Conservation (phyloP, 2,888 invertebrate species). For the Yponomeuta malinellus region DNA sequence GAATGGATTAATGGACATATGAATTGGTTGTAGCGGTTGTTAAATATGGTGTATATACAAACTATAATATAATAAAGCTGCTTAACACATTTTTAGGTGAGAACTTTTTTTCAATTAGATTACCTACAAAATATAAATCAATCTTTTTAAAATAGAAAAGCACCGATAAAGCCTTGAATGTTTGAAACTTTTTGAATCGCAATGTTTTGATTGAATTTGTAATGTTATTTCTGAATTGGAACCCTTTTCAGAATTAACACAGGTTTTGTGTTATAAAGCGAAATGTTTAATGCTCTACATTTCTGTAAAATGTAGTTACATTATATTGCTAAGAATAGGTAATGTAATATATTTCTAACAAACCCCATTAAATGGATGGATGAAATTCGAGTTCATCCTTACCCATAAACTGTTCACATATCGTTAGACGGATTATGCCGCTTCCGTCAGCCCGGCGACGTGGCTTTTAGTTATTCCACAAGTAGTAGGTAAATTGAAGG, state of each 20-base stretch:
- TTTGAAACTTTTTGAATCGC: not conserved
- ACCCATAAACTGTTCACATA: not conserved
- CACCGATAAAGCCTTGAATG: not conserved
- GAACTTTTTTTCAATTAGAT: not conserved
- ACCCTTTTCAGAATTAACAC: not conserved
- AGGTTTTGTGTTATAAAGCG: not conserved
- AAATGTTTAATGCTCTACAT: not conserved
- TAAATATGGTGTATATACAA: too few species aligned
- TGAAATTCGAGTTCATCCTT: not conserved
- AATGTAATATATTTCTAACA: not conserved
- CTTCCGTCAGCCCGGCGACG: not conserved
- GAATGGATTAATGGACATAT: too few species aligned
- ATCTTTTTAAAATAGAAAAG: not conserved
- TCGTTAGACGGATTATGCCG: not conserved
- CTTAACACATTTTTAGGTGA: too few species aligned
- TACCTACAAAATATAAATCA: not conserved
- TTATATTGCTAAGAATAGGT: not conserved
- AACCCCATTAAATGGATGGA: not conserved
- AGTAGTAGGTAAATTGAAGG: slow-evolving; percentile 9
- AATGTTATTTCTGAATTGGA: not conserved
- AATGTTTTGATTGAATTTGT: slow-evolving; percentile 2
- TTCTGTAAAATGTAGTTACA: not conserved
- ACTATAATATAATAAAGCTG: too few species aligned
- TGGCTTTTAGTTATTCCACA: slow-evolving; percentile 9
- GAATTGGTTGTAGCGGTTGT: too few species aligned